These are phyloP conservation scores for Ursus arctos DNA, from an alignment of 2,113 vertebrate species.

Conservation along the genomic window DNA sequence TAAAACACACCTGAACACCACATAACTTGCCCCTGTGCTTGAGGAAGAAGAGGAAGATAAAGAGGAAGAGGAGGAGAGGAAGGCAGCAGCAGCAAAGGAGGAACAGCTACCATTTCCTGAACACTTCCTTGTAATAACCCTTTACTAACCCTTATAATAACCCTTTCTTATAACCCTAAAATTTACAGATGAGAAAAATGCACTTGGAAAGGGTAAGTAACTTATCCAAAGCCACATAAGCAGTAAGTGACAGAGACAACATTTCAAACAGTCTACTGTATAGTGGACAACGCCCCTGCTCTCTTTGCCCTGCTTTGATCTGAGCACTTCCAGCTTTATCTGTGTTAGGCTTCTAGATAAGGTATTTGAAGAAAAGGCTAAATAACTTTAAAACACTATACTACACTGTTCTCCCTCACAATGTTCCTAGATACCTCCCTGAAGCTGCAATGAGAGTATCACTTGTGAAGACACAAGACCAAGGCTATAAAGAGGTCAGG, in stretches of 20 bases:
- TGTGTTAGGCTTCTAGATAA: not conserved
- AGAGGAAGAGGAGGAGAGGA: not conserved
- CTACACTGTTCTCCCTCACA: not conserved
- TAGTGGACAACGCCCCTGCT: not conserved
- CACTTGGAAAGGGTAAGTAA: not conserved
- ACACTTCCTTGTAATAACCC: not conserved
- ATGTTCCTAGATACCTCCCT: not conserved
- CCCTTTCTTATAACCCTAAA: not conserved
- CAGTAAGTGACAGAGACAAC: not conserved
- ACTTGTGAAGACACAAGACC: not conserved
- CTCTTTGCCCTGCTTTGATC: not conserved
- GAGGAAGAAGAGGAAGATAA: not conserved
- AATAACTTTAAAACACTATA: not conserved
- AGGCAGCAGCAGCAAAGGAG: not conserved
- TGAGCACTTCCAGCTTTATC: not conserved
- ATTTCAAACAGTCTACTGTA: not conserved
- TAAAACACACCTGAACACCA: constrained; percentile 17
- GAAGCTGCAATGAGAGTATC: not conserved
- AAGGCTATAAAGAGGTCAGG: not conserved
- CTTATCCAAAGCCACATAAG: not conserved
- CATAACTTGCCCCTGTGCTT: not conserved
- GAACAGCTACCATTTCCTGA: not conserved
- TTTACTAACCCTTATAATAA: not conserved
- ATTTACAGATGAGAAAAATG: not conserved
- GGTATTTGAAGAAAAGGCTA: not conserved